These are phyloP conservation scores for Metopolophium dirhodum DNA, from an alignment of 1,140 invertebrate genomes.

Conservation along the genomic window DNA sequence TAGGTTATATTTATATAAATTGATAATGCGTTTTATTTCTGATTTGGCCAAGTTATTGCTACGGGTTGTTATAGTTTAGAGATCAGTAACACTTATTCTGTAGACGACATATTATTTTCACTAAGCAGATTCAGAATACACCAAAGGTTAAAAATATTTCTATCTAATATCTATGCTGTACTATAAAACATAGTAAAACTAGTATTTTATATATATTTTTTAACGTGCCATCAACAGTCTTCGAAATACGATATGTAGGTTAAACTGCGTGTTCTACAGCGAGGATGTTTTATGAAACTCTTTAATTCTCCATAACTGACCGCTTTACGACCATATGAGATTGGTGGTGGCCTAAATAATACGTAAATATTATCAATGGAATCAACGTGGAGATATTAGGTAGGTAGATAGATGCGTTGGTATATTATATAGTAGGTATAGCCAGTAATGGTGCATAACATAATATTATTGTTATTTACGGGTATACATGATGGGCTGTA, in stretches of 20 bases:
- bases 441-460: background rate
- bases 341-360: slow-evolving; percentile 37
- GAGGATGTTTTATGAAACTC: background rate
- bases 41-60: background rate
- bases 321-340: slow-evolving; percentile 32
- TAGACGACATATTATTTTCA: background rate
- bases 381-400: background rate
- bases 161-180: background rate
- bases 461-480: background rate
- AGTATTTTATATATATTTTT: background rate
- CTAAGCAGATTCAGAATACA: background rate
- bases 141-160: background rate
- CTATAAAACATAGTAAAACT: background rate
- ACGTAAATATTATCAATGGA: slow-evolving; percentile 9
- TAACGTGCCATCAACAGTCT: background rate
- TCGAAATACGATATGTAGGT: slow-evolving; percentile 19
- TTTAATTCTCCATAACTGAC: slow-evolving; percentile 35
- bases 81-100: slow-evolving; percentile 1
- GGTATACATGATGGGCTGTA: background rate
- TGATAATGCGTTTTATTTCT: background rate
- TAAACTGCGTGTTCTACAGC: background rate
- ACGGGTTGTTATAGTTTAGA: background rate
- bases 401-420: background rate
- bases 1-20: background rate
- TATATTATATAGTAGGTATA: background rate